Base-by-base conservation (phyloP, 2,888 invertebrate species). In the Silvanus unidentatus region DNA sequence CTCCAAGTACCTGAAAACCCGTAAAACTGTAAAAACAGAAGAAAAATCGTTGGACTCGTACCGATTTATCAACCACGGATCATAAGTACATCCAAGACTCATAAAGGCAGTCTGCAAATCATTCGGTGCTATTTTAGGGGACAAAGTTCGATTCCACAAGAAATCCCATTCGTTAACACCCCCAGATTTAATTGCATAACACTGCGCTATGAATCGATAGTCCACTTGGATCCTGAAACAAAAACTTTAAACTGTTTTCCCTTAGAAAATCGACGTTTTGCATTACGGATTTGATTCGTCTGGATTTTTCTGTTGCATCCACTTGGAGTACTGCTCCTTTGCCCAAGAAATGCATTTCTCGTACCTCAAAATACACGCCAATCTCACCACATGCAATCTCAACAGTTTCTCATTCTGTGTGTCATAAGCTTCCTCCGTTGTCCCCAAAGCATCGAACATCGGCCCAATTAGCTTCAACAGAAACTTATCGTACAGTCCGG, bases 151-250 rank as follows among this genome's bases (percentile, higher is more conserved):
- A 2, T 75, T 57, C 78, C 82, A 85, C 30, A 86, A 71, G 66
- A 84, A 83, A 27, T 84, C 75, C 81, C 87, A 90, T 62, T 87
- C 87, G 0, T 72, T 71, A 14, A 77, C 69, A 0, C 78, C 78
- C 32, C 88, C 88, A 45, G 78, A 68, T 43, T 75, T 75, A 0
- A 89, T 72, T 0, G 76, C 82, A 1, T 75, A 72, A 58, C 83
- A 82, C 56, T 80, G 81, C 1, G 84, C 81, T 0, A 79, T 70
- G 0, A 75, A 68, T 38, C 84, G 79, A 22, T 84, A 75, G 64
- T 85, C 81, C 9, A 77, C 77, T 0, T 82, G 78, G 39, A 88
- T 79, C 1, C 82, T 83, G 63, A 5, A 66, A 66, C 9, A 30
- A 30, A 44, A 27, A 16, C 5, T 4, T 30, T 8, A 12, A 28